phyloP scores from a whole-genome alignment of 2,113 vertebrate genomes.

The Nibea albiflora region DNA sequence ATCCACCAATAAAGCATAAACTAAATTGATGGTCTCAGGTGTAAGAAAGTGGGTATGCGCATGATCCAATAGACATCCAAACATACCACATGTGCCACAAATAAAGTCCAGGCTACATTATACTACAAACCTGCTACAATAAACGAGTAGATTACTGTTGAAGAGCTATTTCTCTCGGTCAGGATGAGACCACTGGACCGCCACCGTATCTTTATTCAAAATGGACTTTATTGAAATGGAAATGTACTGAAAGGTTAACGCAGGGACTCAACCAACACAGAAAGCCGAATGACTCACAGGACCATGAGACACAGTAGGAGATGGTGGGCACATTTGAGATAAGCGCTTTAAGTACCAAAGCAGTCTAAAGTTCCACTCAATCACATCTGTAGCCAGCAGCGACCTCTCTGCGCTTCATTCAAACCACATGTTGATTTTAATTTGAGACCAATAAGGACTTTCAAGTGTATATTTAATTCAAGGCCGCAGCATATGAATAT shows the following conservation, averaged over 20 bases:
- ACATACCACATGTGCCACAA: not conserved
- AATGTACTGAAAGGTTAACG: constrained; percentile 41
- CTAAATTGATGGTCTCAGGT: not conserved
- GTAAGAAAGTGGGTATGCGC: not conserved
- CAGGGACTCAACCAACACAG: not conserved
- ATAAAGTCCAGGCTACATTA: constrained; percentile 1
- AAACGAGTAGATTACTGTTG: not conserved
- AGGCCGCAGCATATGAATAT: constrained; percentile 2
- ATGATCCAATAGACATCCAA: not conserved
- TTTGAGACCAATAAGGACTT: constrained; percentile 33
- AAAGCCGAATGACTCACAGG: constrained; percentile 40
- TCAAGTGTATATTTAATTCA: constrained; percentile 25
- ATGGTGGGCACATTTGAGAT: constrained; percentile 28
- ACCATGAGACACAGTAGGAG: not conserved
- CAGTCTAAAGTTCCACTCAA: constrained; percentile 16
- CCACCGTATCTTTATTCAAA: not conserved
- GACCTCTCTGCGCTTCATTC: not conserved
- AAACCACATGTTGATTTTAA: constrained; percentile 53
- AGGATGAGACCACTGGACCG: not conserved
- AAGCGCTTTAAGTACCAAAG: constrained; percentile 20
- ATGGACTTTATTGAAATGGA: constrained; percentile 8
- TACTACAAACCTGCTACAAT: not conserved
- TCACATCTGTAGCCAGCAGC: constrained; percentile 1
- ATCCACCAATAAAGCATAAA: constrained; percentile 8
- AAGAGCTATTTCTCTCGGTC: constrained; percentile 4